Evolutionary conservation across 2,888 invertebrate species (phyloP).

Genomic region (Macrophya annulata): DNA sequence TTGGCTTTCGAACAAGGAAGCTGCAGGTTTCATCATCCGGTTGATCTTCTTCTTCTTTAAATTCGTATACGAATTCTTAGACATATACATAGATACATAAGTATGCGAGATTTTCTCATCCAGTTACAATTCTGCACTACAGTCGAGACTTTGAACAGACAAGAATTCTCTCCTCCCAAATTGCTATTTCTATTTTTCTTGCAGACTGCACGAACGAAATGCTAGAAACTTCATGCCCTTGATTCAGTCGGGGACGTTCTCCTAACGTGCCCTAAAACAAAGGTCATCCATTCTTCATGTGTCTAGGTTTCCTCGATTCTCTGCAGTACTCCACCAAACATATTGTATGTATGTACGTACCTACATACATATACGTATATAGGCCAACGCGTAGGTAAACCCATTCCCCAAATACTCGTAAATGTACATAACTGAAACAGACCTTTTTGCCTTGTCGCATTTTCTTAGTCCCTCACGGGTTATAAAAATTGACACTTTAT

Average conservation of each 20-base stretch:
- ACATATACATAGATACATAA: not conserved
- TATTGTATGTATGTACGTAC: not conserved
- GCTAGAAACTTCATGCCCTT: not conserved
- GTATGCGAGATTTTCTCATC: not conserved
- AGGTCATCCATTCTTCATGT: slow-evolving; percentile 28
- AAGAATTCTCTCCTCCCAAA: not conserved
- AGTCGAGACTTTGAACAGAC: not conserved
- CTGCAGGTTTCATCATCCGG: not conserved
- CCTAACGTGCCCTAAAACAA: not conserved
- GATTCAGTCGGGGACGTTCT: not conserved
- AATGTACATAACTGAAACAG: slow-evolving; percentile 30
- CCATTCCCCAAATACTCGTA: slow-evolving; percentile 14
- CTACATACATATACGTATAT: too few species aligned
- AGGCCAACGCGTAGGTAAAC: not conserved
- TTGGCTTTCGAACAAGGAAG: slow-evolving; percentile 6
- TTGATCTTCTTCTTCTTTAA: not conserved
- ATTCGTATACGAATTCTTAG: not conserved
- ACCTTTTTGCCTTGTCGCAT: not conserved
- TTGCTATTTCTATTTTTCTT: not conserved
- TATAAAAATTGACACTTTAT: slow-evolving; percentile 14
- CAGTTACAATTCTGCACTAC: not conserved
- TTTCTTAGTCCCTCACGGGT: not conserved
- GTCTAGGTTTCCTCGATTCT: slow-evolving; percentile 3
- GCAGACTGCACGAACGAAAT: not conserved
- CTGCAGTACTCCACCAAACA: not conserved